Evolutionary conservation across 2,113 vertebrate species (phyloP).

Genomic region (Marmota flaviventris): DNA sequence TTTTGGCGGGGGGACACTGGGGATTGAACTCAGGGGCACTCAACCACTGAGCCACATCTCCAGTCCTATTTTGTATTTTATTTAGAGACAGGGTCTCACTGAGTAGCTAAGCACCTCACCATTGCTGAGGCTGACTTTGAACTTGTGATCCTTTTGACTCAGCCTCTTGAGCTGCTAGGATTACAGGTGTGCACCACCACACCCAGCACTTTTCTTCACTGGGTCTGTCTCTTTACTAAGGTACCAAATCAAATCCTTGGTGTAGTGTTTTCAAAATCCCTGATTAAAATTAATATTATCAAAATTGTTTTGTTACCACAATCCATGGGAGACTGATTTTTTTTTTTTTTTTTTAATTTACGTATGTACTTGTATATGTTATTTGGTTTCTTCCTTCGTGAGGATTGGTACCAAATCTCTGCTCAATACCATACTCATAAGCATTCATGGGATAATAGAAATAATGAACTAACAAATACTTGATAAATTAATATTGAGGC

Average conservation of each 20-base stretch:
- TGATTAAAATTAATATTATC: not conserved
- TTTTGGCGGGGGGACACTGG: too few species aligned
- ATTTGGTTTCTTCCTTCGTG: not conserved
- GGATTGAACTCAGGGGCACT: too few species aligned
- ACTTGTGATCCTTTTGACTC: too few species aligned
- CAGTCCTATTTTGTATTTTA: too few species aligned
- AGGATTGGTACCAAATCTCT: not conserved
- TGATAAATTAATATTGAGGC: not conserved
- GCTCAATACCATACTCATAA: not conserved
- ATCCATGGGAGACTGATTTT: not conserved
- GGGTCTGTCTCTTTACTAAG: not conserved
- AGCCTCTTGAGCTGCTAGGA: too few species aligned
- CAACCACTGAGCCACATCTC: too few species aligned
- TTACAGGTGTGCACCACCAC: too few species aligned
- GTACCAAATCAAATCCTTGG: not conserved
- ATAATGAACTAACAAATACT: not conserved
- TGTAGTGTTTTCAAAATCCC: not conserved
- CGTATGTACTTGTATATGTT: not conserved
- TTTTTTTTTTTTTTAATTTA: not conserved
- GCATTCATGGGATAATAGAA: not conserved
- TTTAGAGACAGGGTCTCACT: too few species aligned
- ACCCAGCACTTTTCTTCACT: not conserved
- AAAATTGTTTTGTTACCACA: not conserved
- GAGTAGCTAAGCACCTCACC: too few species aligned
- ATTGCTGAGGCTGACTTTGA: too few species aligned